Evolutionary conservation across 1,140 invertebrate species (phyloP).

Genomic region (Scaptomyza montana): DNA sequence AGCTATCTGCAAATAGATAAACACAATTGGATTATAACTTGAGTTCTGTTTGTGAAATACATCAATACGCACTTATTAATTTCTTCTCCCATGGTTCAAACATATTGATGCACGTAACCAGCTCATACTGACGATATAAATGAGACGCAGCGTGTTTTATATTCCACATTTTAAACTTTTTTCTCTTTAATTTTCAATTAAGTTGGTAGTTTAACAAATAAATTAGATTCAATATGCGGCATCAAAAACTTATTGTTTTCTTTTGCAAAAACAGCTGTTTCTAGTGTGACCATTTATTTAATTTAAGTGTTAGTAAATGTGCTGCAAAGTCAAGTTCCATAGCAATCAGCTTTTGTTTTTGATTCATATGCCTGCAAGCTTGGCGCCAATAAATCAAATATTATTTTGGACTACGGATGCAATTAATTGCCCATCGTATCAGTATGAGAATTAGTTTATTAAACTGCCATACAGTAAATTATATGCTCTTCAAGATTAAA

Average conservation of each 20-base stretch:
- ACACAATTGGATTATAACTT: neutral
- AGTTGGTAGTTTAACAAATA: neutral
- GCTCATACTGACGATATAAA: conserved; percentile 76
- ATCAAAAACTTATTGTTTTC: conserved; percentile 24
- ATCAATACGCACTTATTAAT: conserved; percentile 69
- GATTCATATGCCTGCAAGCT: neutral
- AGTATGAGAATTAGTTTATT: too few relatives aligned
- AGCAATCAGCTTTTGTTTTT: conserved; percentile 15
- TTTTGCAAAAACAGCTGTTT: conserved; percentile 25
- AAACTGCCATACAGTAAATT: too few relatives aligned
- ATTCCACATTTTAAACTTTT: conserved; percentile 53
- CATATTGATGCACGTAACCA: conserved; percentile 77
- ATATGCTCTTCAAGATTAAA: too few relatives aligned
- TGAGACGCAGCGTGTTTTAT: conserved; percentile 60
- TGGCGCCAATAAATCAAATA: conserved; percentile 1
- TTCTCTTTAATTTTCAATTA: neutral
- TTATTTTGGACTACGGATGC: too few relatives aligned
- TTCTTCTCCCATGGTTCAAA: conserved; percentile 83
- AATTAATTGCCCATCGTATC: too few relatives aligned
- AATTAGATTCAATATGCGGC: neutral
- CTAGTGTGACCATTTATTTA: conserved; percentile 22
- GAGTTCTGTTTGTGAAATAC: too few relatives aligned
- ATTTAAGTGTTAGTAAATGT: neutral
- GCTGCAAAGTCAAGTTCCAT: conserved; percentile 4
- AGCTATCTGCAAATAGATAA: conserved; percentile 56